phyloP scores from a whole-genome alignment of 2,797 vertebrate genomes.

The Cirrhinus molitorella region DNA sequence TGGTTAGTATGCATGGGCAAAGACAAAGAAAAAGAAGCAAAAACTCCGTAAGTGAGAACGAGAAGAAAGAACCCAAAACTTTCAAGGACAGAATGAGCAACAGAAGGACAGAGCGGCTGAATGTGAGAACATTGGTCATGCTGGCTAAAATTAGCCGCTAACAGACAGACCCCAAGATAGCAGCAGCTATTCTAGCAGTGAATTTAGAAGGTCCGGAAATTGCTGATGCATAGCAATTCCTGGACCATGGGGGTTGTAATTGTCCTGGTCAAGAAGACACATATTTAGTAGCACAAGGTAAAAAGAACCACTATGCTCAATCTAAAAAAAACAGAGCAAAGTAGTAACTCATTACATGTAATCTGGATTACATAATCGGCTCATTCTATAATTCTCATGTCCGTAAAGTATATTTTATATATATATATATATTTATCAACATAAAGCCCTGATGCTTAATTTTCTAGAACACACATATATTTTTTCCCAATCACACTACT shows the following conservation, averaged over 20 bases:
- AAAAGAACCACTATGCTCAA: not conserved
- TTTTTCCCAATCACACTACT: too few species aligned
- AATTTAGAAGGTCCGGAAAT: slow-evolving; percentile 34
- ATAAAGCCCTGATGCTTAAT: too few species aligned
- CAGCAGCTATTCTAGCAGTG: slow-evolving; percentile 37
- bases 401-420: too few species aligned
- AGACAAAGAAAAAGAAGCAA: not conserved
- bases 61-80: not conserved
- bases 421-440: too few species aligned
- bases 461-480: too few species aligned
- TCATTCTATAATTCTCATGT: too few species aligned
- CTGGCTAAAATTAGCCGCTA: slow-evolving; percentile 42
- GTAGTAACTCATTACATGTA: too few species aligned
- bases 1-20: not conserved
- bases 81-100: not conserved
- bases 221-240: slow-evolving; percentile 17
- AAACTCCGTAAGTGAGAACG: not conserved
- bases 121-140: slow-evolving; percentile 36
- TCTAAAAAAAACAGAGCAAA: too few species aligned
- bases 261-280: not conserved
- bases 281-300: not conserved
- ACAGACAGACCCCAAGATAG: slow-evolving; percentile 35
- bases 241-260: not conserved
- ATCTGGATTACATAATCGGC: too few species aligned
- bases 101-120: slow-evolving; percentile 25